These are phyloP conservation scores for Tetropium fuscum DNA, from an alignment of 2,888 invertebrate genomes.

Conservation along the genomic window DNA sequence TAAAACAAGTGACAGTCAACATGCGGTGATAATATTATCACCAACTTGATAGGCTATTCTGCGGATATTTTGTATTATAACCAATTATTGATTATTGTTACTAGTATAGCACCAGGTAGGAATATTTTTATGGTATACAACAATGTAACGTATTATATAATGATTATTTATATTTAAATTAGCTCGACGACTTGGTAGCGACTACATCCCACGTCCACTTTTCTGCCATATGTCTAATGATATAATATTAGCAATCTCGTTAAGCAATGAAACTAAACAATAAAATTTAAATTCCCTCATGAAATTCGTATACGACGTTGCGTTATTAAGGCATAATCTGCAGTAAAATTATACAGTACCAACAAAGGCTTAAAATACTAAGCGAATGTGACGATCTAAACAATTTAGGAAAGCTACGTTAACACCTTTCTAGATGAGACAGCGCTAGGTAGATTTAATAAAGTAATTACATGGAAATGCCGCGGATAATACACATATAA, in stretches of 20 bases:
- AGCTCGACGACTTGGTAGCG: conserved; percentile 41
- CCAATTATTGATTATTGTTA: conserved; percentile 44
- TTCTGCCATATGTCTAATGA: conserved; percentile 6
- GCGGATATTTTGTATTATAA: conserved; percentile 40
- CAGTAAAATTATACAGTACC: conserved; percentile 14
- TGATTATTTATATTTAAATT: conserved; percentile 50
- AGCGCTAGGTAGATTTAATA: conserved; percentile 53
- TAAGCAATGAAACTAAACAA: background rate
- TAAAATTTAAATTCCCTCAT: conserved; percentile 3
- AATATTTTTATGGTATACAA: conserved; percentile 40
- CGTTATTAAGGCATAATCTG: conserved; percentile 5
- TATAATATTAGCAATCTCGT: conserved; percentile 4
- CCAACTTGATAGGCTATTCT: too few species aligned
- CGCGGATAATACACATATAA: conserved; percentile 56
- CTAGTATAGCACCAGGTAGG: conserved; percentile 40
- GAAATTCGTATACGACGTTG: conserved; percentile 8
- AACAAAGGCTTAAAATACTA: conserved; percentile 23
- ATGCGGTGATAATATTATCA: too few species aligned
- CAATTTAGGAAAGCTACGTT: conserved; percentile 22
- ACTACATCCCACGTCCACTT: conserved; percentile 14
- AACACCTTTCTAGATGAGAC: conserved; percentile 31
- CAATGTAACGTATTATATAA: too few species aligned
- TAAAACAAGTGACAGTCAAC: too few species aligned
- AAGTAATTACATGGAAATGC: conserved; percentile 57
- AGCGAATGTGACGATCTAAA: conserved; percentile 14